Percentiles rank a stretch among this genome's conserved stretches.
These are phyloP conservation scores for Pseudomyrmex concolor DNA, from an alignment of 1,140 invertebrate genomes.

Conservation along the genomic window DNA sequence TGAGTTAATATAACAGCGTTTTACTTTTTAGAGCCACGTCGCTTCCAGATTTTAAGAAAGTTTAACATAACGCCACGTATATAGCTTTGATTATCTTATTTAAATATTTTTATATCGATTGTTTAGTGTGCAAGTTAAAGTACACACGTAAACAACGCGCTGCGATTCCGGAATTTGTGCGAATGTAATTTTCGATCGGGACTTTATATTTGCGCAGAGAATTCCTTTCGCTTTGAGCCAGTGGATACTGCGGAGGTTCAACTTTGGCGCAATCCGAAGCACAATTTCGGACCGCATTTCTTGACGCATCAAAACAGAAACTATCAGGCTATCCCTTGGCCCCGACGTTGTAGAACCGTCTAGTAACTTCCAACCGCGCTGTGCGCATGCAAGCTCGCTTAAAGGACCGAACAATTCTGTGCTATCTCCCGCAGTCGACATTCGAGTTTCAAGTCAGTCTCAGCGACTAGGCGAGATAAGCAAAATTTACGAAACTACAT, in stretches of 20 bases:
- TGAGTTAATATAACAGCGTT: constrained; percentile 28
- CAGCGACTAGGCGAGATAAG: constrained; percentile 66
- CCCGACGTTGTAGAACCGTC: constrained; percentile 57
- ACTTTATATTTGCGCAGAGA: background rate
- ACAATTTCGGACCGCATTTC: constrained; percentile 42
- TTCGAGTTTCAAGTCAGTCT: constrained; percentile 64
- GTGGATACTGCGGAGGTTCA: constrained; percentile 48
- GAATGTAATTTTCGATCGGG: constrained; percentile 43
- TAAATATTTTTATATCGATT: background rate
- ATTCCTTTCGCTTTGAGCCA: constrained; percentile 35
- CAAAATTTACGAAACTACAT: constrained; percentile 56
- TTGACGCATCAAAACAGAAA: constrained; percentile 64
- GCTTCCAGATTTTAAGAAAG: background rate
- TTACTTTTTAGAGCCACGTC: constrained; percentile 18
- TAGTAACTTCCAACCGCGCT: constrained; percentile 66
- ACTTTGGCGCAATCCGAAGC: constrained; percentile 63
- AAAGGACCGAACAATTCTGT: constrained; percentile 68
- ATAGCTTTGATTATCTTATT: constrained; percentile 1
- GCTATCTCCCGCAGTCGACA: constrained; percentile 66
- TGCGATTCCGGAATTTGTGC: constrained; percentile 11
- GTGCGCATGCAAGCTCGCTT: constrained; percentile 65
- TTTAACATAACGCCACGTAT: background rate
- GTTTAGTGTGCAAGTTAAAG: background rate
- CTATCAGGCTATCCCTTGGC: constrained; percentile 38
- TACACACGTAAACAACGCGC: background rate